Evolutionary conservation across 1,140 invertebrate species (phyloP).

Genomic region (Coptotermes formosanus): DNA sequence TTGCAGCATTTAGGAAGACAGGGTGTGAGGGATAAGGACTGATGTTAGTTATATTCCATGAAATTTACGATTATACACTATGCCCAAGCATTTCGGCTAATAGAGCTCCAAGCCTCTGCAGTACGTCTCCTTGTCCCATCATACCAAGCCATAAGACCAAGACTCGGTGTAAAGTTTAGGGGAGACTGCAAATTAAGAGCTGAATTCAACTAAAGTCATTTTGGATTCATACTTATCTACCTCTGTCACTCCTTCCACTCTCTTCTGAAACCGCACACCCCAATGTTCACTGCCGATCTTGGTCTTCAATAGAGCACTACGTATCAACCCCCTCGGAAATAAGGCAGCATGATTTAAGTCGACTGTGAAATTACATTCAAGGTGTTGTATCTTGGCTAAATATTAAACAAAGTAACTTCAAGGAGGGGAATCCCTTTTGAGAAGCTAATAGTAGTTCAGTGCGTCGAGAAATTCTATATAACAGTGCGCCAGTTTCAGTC

Average conservation of each 20-base stretch:
- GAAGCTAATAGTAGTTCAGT: too few relatives aligned
- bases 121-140: background rate
- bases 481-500: too few relatives aligned
- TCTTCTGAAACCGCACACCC: too few relatives aligned
- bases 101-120: background rate
- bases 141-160: background rate
- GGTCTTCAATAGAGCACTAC: background rate
- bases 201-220: slow-evolving; percentile 8
- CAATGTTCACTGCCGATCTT: too few relatives aligned
- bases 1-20: background rate
- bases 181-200: slow-evolving; percentile 1
- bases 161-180: background rate
- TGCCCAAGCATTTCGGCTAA: background rate
- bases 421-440: too few relatives aligned
- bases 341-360: too few relatives aligned
- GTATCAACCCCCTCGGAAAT: background rate
- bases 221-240: background rate
- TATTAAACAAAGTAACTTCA: too few relatives aligned
- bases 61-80: background rate
- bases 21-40: background rate
- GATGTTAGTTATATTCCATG: background rate
- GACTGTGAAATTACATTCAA: too few relatives aligned
- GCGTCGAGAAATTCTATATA: too few relatives aligned
- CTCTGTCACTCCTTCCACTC: background rate
- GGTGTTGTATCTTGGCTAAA: too few relatives aligned